phyloP scores from a whole-genome alignment of 2,888 invertebrate genomes.

The Anticlea derivata region DNA sequence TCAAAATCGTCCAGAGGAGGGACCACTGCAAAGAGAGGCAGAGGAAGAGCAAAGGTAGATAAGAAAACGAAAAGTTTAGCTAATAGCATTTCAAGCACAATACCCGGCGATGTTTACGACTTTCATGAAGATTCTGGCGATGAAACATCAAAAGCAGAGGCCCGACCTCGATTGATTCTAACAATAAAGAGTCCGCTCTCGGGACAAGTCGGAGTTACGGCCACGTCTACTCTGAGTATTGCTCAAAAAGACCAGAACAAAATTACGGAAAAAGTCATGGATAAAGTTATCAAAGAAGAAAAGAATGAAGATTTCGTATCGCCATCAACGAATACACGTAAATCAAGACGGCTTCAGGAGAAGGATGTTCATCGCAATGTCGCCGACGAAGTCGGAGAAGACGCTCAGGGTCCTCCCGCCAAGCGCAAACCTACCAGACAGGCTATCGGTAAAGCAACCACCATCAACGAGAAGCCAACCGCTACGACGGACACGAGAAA shows the following conservation, averaged over 20 bases:
- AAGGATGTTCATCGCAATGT: conserved; percentile 90
- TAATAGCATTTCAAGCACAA: conserved; percentile 82
- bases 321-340: conserved; percentile 88
- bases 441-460: conserved; percentile 59
- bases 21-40: conserved; percentile 68
- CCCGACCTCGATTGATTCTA: conserved; percentile 89
- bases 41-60: conserved; percentile 79
- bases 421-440: conserved; percentile 84
- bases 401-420: conserved; percentile 58
- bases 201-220: conserved; percentile 65
- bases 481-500: conserved; percentile 76
- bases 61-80: conserved; percentile 75
- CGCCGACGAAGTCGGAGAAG: conserved; percentile 95
- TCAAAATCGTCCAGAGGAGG: conserved; percentile 70
- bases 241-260: conserved; percentile 65
- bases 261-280: conserved; percentile 55
- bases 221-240: conserved; percentile 71
- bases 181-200: conserved; percentile 90
- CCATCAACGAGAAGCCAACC: conserved; percentile 50
- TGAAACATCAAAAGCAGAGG: conserved; percentile 83
- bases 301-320: conserved; percentile 86
- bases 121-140: conserved; percentile 96
- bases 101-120: conserved; percentile 92
- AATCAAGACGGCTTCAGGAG: conserved; percentile 91
- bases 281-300: conserved; percentile 67